phyloP scores from a whole-genome alignment of 2,888 invertebrate genomes.

The Apamea crenata region DNA sequence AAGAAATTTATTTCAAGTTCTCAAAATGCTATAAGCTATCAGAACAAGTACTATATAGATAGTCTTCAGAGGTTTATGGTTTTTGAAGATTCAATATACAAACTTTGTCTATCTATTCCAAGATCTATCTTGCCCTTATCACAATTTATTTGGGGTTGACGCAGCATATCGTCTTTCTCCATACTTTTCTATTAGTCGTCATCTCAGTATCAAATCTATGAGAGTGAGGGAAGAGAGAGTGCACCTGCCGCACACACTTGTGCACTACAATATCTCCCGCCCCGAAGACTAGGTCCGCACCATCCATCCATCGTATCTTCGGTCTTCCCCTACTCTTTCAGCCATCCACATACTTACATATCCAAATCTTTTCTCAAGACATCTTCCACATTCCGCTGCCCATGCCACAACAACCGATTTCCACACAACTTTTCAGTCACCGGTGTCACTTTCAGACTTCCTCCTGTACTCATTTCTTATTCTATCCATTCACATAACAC shows the following conservation, averaged over 20 bases:
- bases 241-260: background rate
- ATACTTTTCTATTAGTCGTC: background rate
- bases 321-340: background rate
- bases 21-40: background rate
- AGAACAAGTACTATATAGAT: background rate
- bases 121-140: background rate
- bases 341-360: background rate
- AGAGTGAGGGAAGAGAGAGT: background rate
- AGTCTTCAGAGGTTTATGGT: background rate
- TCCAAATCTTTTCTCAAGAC: background rate
- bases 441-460: background rate
- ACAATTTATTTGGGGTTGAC: no score
- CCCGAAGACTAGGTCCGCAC: no score
- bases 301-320: background rate
- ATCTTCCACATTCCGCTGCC: background rate
- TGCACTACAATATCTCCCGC: background rate
- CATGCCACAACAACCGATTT: background rate
- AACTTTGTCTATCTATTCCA: background rate
- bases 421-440: background rate
- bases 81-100: background rate
- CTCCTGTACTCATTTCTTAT: background rate
- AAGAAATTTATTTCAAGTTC: background rate
- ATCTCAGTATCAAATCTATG: background rate
- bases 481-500: background rate
- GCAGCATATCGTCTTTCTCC: no score